Evolutionary conservation across 2,797 vertebrate species (phyloP).

Genomic region (Falco peregrinus): DNA sequence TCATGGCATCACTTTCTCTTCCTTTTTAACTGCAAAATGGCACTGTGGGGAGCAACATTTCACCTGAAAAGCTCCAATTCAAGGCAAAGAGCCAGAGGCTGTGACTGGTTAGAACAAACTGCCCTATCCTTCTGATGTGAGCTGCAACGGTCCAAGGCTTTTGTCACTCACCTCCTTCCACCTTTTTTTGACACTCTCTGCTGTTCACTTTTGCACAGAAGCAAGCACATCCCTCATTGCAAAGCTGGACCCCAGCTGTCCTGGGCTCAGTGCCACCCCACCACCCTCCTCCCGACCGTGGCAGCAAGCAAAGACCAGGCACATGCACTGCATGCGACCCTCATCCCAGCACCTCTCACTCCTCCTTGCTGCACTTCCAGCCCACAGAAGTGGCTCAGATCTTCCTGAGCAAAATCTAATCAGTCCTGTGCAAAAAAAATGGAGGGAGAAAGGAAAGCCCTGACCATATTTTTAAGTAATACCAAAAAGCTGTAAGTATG

Average conservation of each 20-base stretch:
- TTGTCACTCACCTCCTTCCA: not conserved
- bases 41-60: not conserved
- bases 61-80: not conserved
- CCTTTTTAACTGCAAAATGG: not conserved
- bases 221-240: not conserved
- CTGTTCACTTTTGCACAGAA: not conserved
- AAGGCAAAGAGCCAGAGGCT: not conserved
- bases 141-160: not conserved
- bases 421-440: not conserved
- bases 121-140: not conserved
- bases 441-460: not conserved
- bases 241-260: not conserved
- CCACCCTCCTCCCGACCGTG: not conserved
- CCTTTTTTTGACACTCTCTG: not conserved
- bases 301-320: not conserved
- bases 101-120: not conserved
- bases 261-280: accelerated
- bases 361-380: not conserved
- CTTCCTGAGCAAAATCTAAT: slow-evolving; percentile 41
- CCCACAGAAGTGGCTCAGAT: not conserved
- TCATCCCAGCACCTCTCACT: not conserved
- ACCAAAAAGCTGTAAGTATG: slow-evolving; percentile 60
- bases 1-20: not conserved
- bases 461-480: slow-evolving; percentile 60
- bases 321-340: not conserved